These are phyloP conservation scores for Apteryx mantelli DNA, from an alignment of 2,113 vertebrate genomes.

Conservation along the genomic window DNA sequence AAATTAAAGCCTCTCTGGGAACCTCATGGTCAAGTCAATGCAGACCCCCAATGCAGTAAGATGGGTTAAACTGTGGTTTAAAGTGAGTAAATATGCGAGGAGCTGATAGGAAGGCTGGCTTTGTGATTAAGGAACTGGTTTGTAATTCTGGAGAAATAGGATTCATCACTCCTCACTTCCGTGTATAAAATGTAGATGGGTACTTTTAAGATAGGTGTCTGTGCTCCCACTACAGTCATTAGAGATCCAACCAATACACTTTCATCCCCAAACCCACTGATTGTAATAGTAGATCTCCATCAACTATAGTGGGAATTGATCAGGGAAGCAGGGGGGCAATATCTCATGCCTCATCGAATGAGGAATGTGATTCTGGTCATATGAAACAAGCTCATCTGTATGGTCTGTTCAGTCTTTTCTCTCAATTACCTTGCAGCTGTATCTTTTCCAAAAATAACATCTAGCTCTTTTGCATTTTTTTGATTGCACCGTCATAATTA, in stretches of 20 bases:
- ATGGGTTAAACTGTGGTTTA: constrained; percentile 6
- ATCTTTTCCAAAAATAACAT: constrained; percentile 58
- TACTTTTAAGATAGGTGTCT: not conserved
- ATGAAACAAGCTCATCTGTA: constrained; percentile 21
- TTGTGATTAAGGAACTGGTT: not conserved
- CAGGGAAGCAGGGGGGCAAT: not conserved
- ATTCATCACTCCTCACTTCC: not conserved
- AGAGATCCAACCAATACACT: not conserved
- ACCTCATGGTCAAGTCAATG: constrained; percentile 15
- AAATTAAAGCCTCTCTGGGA: not conserved
- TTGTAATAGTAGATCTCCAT: not conserved
- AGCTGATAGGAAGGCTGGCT: not conserved
- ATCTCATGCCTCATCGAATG: not conserved
- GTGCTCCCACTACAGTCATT: not conserved
- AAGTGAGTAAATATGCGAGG: not conserved
- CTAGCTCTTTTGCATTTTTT: constrained; percentile 46
- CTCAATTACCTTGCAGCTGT: constrained; percentile 27
- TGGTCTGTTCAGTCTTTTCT: not conserved
- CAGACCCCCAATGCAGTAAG: not conserved
- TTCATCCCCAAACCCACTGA: not conserved
- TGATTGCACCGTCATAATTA: constrained; percentile 56
- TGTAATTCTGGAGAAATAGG: not conserved
- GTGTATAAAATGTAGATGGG: not conserved
- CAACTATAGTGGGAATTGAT: not conserved
- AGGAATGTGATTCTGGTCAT: not conserved